A percentile compares a stretch with the other conserved stretches of the same genome.
Evolutionary conservation across 1,140 invertebrate genomes (phyloP).

Genomic region (Hesperophylax magnus): DNA sequence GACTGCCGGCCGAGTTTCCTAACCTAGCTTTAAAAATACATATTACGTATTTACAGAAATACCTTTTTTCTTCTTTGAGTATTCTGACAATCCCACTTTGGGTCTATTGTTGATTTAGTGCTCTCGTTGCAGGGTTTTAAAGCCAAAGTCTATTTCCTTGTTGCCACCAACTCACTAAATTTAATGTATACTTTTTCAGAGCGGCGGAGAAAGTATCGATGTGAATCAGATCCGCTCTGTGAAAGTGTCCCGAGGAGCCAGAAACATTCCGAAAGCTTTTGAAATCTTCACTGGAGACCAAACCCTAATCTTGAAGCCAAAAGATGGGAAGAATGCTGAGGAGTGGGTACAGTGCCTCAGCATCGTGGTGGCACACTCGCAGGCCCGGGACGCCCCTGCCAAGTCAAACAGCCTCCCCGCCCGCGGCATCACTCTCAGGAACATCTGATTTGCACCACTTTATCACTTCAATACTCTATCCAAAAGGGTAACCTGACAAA

Average conservation of each 20-base stretch:
- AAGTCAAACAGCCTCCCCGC: slow-evolving; percentile 79
- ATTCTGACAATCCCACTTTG: too few species aligned
- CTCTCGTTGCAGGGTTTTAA: too few species aligned
- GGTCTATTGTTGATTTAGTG: too few species aligned
- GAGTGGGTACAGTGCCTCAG: slow-evolving; percentile 94
- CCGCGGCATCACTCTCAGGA: slow-evolving; percentile 71
- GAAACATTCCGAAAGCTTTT: slow-evolving; percentile 95
- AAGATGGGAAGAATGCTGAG: slow-evolving; percentile 94
- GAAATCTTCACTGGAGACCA: slow-evolving; percentile 96
- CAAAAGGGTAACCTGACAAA: too few species aligned
- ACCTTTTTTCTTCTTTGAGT: too few species aligned
- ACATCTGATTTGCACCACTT: slow-evolving; percentile 57
- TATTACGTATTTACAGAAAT: too few species aligned
- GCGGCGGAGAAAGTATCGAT: slow-evolving; percentile 82
- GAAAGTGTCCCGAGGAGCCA: slow-evolving; percentile 86
- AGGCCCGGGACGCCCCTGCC: slow-evolving; percentile 76
- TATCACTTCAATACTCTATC: background rate
- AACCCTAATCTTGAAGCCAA: slow-evolving; percentile 92
- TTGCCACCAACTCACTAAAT: too few species aligned
- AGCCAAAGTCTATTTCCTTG: too few species aligned
- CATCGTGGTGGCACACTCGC: slow-evolving; percentile 88
- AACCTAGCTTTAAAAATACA: too few species aligned
- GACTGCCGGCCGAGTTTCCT: too few species aligned
- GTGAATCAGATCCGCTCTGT: slow-evolving; percentile 94
- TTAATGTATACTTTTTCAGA: slow-evolving; percentile 65